Conservation (phyloP, 2,888 invertebrate species). For the Cheilosia vulpina region DNA sequence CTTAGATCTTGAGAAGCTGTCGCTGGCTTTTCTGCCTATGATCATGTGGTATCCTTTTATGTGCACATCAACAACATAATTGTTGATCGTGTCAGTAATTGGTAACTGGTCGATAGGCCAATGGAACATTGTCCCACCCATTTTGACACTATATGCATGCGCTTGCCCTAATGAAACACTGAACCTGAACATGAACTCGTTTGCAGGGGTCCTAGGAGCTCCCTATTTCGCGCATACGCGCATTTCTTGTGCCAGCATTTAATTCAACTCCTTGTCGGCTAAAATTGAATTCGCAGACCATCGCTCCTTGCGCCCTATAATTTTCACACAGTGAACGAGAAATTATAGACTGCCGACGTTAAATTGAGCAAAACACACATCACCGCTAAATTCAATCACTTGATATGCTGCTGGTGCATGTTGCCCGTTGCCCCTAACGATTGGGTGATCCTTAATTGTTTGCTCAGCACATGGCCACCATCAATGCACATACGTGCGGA, state of each 20-base stretch:
- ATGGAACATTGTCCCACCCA: too few relatives aligned
- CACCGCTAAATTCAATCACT: slow-evolving; percentile 1
- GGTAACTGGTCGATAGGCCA: too few relatives aligned
- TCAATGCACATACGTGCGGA: slow-evolving; percentile 18
- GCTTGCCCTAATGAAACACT: neutral
- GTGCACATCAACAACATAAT: too few relatives aligned
- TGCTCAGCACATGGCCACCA: slow-evolving; percentile 27
- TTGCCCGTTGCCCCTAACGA: neutral
- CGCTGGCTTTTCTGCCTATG: too few relatives aligned
- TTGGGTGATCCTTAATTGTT: slow-evolving; percentile 42
- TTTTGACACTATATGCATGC: slow-evolving; percentile 26
- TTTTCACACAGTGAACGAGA: slow-evolving; percentile 22
- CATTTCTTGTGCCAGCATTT: slow-evolving; percentile 17
- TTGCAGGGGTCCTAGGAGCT: neutral
- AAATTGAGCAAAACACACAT: slow-evolving; percentile 48
- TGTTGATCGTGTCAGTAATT: too few relatives aligned
- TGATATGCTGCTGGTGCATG: neutral
- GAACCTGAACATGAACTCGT: neutral
- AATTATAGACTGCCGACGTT: slow-evolving; percentile 18
- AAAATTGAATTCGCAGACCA: slow-evolving; percentile 44
- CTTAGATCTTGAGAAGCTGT: too few relatives aligned
- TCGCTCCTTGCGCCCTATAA: slow-evolving; percentile 23
- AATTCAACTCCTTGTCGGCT: slow-evolving; percentile 42
- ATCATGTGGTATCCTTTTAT: too few relatives aligned
- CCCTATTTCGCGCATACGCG: slow-evolving; percentile 1